These are phyloP conservation scores for Autographa pulchrina DNA, from an alignment of 2,888 invertebrate genomes.

Conservation along the genomic window DNA sequence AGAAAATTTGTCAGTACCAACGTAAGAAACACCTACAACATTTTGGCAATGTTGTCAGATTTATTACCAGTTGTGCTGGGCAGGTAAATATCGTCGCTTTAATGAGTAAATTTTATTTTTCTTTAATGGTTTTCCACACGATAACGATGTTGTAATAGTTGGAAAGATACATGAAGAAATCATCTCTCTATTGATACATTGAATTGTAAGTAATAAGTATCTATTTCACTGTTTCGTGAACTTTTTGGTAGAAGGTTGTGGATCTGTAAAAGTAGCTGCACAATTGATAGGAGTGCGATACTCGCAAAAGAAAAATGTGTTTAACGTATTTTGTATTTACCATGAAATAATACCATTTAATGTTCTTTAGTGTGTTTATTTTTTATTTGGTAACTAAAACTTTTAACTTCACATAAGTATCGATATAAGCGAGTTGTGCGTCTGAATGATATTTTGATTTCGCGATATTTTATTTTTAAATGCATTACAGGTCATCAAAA, in stretches of 20 bases:
- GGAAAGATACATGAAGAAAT: conserved; percentile 70
- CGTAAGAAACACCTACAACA: conserved; percentile 70
- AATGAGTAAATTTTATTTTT: conserved; percentile 82
- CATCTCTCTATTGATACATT: conserved; percentile 64
- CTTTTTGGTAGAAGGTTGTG: conserved; percentile 87
- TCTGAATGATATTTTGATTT: conserved; percentile 73
- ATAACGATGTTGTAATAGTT: conserved; percentile 72
- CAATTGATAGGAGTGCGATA: conserved; percentile 84
- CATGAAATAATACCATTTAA: conserved; percentile 40
- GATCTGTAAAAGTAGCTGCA: conserved; percentile 87
- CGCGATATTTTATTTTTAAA: conserved; percentile 83
- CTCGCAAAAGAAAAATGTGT: conserved; percentile 80
- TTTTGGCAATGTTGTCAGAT: conserved; percentile 87
- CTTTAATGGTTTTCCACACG: conserved; percentile 77
- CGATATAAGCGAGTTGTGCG: conserved; percentile 63
- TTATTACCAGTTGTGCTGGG: conserved; percentile 86
- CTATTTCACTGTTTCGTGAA: conserved; percentile 79
- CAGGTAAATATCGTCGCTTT: conserved; percentile 86
- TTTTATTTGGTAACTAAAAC: conserved; percentile 48
- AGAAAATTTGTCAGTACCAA: conserved; percentile 79
- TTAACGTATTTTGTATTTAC: conserved; percentile 60
- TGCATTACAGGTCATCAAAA: conserved; percentile 82
- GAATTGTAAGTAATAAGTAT: conserved; percentile 76
- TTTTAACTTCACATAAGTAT: conserved; percentile 61
- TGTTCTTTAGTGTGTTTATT: conserved; percentile 41